These are phyloP conservation scores for Cepphus grylle DNA, from an alignment of 2,113 vertebrate genomes.

Conservation along the genomic window DNA sequence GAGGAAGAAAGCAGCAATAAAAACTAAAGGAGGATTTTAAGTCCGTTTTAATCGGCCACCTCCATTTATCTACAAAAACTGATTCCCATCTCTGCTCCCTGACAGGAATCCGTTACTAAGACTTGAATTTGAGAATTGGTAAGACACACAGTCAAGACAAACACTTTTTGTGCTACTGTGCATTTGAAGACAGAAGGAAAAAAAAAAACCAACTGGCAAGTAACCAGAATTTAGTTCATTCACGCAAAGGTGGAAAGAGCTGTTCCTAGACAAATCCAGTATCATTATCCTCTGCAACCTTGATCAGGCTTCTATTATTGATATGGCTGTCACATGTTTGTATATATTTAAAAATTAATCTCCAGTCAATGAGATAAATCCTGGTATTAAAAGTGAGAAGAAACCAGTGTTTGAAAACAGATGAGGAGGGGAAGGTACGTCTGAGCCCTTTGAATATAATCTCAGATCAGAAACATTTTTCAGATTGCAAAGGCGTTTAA, in stretches of 20 bases:
- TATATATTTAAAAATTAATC: neutral
- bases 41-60: neutral
- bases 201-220: neutral
- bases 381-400: neutral
- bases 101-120: neutral
- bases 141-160: neutral
- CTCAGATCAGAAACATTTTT: neutral
- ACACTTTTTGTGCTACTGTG: neutral
- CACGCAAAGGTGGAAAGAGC: neutral
- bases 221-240: neutral
- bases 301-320: neutral
- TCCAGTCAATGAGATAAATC: too few relatives aligned
- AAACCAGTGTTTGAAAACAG: neutral
- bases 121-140: neutral
- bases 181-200: neutral
- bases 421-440: neutral
- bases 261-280: neutral
- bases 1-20: neutral
- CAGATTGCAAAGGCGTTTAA: neutral
- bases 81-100: neutral
- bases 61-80: neutral
- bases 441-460: neutral
- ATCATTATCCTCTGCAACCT: accelerated
- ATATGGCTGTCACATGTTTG: neutral
- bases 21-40: neutral